Evolutionary conservation across 2,113 vertebrate genomes (phyloP), one percentile per base, ranked within the genome.

Genomic region (Cettia cetti): DNA sequence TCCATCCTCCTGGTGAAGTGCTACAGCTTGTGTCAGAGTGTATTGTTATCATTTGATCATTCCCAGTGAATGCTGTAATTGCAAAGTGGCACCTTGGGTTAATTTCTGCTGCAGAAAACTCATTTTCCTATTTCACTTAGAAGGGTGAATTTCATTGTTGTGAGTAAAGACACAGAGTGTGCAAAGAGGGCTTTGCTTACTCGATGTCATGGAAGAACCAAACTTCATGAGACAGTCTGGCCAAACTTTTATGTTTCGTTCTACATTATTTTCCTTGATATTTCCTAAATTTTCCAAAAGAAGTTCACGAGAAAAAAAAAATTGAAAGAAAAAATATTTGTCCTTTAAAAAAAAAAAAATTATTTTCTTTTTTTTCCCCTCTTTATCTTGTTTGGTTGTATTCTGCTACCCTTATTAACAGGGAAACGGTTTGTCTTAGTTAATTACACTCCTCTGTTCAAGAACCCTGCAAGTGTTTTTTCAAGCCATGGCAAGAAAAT

Each of bases 401-500:
- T 90, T 54, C 61, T 22, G 27, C 70, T 94, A 54, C 94, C 80
- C 42, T 79, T 49, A 65, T 35, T 69, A 95, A 63, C 60, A 94
- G 72, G 40, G 66, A 96, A 91, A 82, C 84, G 11, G 26, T 93
- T 95, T 90, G 37, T 22, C 85, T 94, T 90, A 49, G 3, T n/a
- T 94, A 92, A 97, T 96, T 95, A 79, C 60, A 57, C 54, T 54
- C 26, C 57, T 33, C 11, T 22, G 49, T 93, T 90, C 82, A 93
- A 45, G 50, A 71, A 22, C 80, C 54, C 35, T 72, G 50, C 39
- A 82, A 92, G 71, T 88, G 85, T 87, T 92, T 24, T 4, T 23
- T 13, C 82, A 86, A 90, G 53, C 80, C 81, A 35, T 19, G 77
- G 82, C 94, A 84, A 94, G 84, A 82, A 87, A 92, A 95, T 49